These are phyloP conservation scores for Henricia sp. DNA, from an alignment of 53 echinoderm and acorn worm species.

Conservation along the genomic window DNA sequence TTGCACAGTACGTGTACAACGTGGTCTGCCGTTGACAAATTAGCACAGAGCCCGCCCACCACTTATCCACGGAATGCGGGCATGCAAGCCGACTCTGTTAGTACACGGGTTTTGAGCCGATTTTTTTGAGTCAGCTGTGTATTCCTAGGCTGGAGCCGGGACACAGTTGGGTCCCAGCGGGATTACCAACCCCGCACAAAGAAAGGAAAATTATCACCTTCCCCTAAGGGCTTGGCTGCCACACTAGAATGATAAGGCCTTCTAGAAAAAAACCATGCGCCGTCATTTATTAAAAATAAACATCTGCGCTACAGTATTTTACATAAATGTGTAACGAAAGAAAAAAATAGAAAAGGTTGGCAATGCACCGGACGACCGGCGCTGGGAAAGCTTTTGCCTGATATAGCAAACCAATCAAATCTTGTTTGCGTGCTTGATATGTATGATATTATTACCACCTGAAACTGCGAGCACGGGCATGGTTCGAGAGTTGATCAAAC, in stretches of 20 bases:
- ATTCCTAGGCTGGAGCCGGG: slow-evolving; percentile 61
- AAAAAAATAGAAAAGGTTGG: slow-evolving; percentile 20
- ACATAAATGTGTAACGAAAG: slow-evolving; percentile 48
- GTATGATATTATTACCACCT: slow-evolving; percentile 24
- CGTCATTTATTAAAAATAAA: slow-evolving; percentile 76
- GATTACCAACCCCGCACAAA: slow-evolving; percentile 73
- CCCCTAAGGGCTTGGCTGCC: slow-evolving; percentile 67
- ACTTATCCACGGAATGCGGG: slow-evolving; percentile 99
- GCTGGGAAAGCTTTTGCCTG: slow-evolving; percentile 45
- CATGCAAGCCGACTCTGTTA: slow-evolving; percentile 80
- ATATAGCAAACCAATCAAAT: slow-evolving; percentile 70
- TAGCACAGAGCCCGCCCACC: slow-evolving; percentile 87
- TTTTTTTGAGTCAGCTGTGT: slow-evolving; percentile 74
- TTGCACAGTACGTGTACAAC: slow-evolving; percentile 46
- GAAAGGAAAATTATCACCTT: slow-evolving; percentile 75
- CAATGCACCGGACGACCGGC: background rate
- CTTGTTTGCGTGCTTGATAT: slow-evolving; percentile 45
- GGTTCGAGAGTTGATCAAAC: slow-evolving; percentile 30
- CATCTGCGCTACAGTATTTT: slow-evolving; percentile 71
- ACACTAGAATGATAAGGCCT: slow-evolving; percentile 65
- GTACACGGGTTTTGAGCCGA: slow-evolving; percentile 87
- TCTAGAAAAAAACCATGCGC: slow-evolving; percentile 62
- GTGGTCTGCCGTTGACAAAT: slow-evolving; percentile 72
- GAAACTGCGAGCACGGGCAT: background rate
- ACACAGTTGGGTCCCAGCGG: slow-evolving; percentile 66